Percentiles rank a stretch among this genome's conserved stretches.
phyloP scores from a whole-genome alignment of 2,797 vertebrate species.

The Falco peregrinus region DNA sequence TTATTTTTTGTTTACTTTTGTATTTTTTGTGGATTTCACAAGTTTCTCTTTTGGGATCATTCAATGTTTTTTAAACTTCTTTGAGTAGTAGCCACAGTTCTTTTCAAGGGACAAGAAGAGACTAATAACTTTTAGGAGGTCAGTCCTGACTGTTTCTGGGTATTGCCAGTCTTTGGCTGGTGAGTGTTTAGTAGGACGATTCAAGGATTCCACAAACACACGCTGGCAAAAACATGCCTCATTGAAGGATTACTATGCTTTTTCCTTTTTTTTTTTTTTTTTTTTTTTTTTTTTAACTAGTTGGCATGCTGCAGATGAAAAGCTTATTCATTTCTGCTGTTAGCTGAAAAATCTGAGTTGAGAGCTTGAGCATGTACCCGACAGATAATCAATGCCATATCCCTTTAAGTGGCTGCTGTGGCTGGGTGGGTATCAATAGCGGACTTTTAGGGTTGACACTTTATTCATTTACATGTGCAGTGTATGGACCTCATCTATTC shows the following conservation, averaged over 20 bases:
- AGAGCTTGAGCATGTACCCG: accelerated
- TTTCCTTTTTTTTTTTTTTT: not conserved
- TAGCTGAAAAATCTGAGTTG: not conserved
- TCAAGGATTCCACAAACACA: not conserved
- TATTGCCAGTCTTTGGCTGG: not conserved
- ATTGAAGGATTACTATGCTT: accelerated
- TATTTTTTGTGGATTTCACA: not conserved
- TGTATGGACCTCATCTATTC: not conserved
- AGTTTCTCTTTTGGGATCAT: not conserved
- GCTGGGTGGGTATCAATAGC: not conserved
- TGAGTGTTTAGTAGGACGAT: accelerated
- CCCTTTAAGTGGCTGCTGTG: not conserved
- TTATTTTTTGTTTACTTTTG: not conserved
- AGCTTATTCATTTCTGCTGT: not conserved
- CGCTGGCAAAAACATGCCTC: not conserved
- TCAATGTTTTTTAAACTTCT: not conserved
- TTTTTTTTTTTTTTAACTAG: not conserved
- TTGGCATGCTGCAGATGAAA: not conserved
- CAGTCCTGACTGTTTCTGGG: not conserved
- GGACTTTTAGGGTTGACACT: not conserved
- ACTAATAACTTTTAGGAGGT: not conserved
- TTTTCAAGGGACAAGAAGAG: not conserved
- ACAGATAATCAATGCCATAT: not conserved
- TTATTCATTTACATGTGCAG: not conserved
- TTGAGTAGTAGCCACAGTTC: not conserved